Base-by-base conservation (phyloP, 1,140 invertebrate species). In the Rhagoletis pomonella region DNA sequence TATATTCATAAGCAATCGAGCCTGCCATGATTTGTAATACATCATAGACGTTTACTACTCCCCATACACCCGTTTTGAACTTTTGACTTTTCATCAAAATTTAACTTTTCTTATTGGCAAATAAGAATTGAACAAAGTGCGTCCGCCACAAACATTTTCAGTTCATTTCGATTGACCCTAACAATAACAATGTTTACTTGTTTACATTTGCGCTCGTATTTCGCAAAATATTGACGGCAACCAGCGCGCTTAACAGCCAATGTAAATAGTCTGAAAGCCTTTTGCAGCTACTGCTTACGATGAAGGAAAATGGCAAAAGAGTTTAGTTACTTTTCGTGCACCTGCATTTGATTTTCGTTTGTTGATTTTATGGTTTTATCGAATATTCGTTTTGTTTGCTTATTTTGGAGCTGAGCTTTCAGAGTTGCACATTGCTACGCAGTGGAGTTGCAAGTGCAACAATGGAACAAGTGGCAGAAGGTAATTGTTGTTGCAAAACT, bases 311-410 rank as follows among this genome's bases (percentile, higher is more conserved):
- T 4, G 17, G 50, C 50, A 62, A 6, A 62, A 62, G 12, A 58
- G 12, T 58, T 6, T 58, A 17, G 60, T 62, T 17, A 62, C 17
- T 62, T 62, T 62, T 62, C 60, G 60, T 62, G 60, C 60, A 62
- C 60, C 60, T 62, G 60, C 60, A 62, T 62, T 62, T 62, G 60
- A 62, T 62, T 62, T 62, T 62, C 60, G 60, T 12, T 62, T 62
- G 60, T 62, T 62, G 60, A 62, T 62, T 62, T 14, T 62, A 12
- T 62, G 12, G 60, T 3, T 62, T 62, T 62, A 62, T 62, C 17
- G 60, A 62, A 62, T 17, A 17, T 62, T 62, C 17, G 60, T 62
- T 62, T 4, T 12, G 9, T 62, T 62, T 17, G 9, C 17, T n/a
- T 62, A n/a, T 62, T 62, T 12, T 14, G 9, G 6, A 17, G 60